Evolutionary conservation across 1,140 invertebrate genomes (phyloP), one percentile per base, ranked within the genome.

Genomic region (Meloidogyne hapla): DNA sequence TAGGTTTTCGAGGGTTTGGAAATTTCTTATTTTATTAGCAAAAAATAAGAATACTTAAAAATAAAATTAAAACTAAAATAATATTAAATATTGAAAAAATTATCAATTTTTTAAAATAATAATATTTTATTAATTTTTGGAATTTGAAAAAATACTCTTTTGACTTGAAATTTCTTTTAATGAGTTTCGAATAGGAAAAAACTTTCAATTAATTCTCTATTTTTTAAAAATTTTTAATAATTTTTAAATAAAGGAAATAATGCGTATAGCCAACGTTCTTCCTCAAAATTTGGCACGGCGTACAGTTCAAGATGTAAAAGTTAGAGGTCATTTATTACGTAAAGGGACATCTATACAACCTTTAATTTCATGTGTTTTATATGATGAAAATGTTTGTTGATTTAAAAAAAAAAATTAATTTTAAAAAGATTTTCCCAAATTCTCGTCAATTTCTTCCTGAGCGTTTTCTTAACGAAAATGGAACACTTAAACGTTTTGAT

Each of bases 371-470:
- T 80, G 64, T 15, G 77, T 80, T 21, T 28, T 79, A 28, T 71
- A 75, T 33, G 76, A 79, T 15, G 77, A 80, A 69, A 78, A 78
- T n/a, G 76, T 78, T 10, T n/a, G 65, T 28, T 33, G 0, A 5
- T 63, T 3, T 66, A 18, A 28, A 13, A 18, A 66, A 26, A 66
- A 15, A 26, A 1, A 66, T 69, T 69, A 18, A 6, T 13, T 45
- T 21, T 12, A 69, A 69, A n/a, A n/a, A 80, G 79, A 42, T 77
- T 23, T 81, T 83, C 40, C 69, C 82, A 1, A 90, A 93, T 75
- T 93, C 94, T 0, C 91, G 93, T 84, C 90, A 91, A 80, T 95
- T 95, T 88, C 90, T 91, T 33, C 94, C 94, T 0, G 90, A 90
- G 63, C 89, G 94, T 38, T 95, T 95, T 88, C 89, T 95, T 65